phyloP scores from a whole-genome alignment of 2,797 vertebrate species.

The Sebastes vulpes region DNA sequence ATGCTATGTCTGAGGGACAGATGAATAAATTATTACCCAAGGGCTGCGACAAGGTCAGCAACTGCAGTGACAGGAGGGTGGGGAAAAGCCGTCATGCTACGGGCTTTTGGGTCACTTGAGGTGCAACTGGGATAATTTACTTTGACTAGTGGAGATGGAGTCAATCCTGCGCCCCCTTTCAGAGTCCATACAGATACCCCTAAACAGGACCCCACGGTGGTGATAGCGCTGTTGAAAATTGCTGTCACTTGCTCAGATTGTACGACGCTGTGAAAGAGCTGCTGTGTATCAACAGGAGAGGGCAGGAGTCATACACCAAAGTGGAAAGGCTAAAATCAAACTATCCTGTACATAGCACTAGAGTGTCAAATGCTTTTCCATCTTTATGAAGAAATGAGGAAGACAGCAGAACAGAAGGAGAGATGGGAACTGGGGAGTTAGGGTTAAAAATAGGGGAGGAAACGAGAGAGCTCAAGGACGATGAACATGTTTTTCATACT shows the following conservation, averaged over 20 bases:
- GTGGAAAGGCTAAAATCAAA: background rate
- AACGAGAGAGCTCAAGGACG: background rate
- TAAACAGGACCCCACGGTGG: background rate
- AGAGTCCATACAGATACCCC: background rate
- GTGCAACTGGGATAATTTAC: constrained; percentile 3
- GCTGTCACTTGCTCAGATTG: background rate
- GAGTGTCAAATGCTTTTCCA: background rate
- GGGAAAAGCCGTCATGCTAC: constrained; percentile 2
- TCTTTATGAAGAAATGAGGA: background rate
- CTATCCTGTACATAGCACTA: background rate
- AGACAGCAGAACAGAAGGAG: background rate
- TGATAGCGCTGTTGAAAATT: background rate
- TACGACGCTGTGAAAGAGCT: background rate
- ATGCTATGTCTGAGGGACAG: constrained; percentile 28
- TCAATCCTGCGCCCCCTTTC: background rate
- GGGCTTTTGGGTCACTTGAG: background rate
- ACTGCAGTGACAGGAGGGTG: constrained; percentile 12
- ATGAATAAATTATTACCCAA: constrained; percentile 66
- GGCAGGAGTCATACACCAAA: background rate
- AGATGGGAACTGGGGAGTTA: background rate
- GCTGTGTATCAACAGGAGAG: constrained; percentile 13
- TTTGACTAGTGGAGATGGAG: background rate
- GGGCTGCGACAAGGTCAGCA: constrained; percentile 35
- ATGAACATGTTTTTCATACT: too few relatives aligned
- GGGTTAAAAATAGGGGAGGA: background rate